A percentile compares a stretch with the other conserved stretches of the same genome.
phyloP scores from a whole-genome alignment of 92 coral and sea anemone species.

The Galaxea fascicularis region DNA sequence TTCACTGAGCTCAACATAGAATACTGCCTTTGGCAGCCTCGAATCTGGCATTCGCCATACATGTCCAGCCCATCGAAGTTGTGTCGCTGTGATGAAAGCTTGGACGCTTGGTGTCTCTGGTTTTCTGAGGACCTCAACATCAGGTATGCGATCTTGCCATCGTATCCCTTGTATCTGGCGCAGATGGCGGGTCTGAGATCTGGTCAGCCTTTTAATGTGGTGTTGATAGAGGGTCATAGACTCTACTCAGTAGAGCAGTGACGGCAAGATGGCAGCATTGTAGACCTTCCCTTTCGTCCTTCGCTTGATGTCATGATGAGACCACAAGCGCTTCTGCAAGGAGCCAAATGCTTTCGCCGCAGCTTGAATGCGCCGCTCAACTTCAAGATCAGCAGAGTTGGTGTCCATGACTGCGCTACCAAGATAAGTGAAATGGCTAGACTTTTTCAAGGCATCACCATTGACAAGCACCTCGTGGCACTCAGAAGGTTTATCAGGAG shows the following conservation, averaged over 20 bases:
- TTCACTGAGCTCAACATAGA: slow-evolving; percentile 32
- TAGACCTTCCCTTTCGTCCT: too few species aligned
- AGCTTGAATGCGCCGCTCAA: too few species aligned
- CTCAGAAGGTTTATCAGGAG: too few species aligned
- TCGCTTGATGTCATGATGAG: too few species aligned
- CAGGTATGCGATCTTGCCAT: slow-evolving; percentile 18
- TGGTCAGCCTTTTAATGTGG: slow-evolving; percentile 12
- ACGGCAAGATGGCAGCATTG: slow-evolving; percentile 16
- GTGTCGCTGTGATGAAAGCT: slow-evolving; percentile 22
- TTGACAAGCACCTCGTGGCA: too few species aligned
- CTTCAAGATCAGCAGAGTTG: too few species aligned
- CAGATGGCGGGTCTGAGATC: slow-evolving; percentile 27
- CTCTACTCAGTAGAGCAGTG: slow-evolving; percentile 18
- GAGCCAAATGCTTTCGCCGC: too few species aligned
- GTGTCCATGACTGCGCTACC: too few species aligned
- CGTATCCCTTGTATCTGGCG: slow-evolving; percentile 30
- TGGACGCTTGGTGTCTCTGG: slow-evolving; percentile 24
- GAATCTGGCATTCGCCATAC: slow-evolving; percentile 14
- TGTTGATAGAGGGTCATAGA: slow-evolving; percentile 21
- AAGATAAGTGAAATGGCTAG: too few species aligned
- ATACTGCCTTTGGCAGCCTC: neutral
- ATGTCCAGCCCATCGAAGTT: slow-evolving; percentile 52
- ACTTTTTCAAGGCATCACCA: too few species aligned
- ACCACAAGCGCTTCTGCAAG: too few species aligned
- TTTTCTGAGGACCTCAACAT: slow-evolving; percentile 29